phyloP scores from a whole-genome alignment of 2,113 vertebrate species.

The Etheostoma spectabile region DNA sequence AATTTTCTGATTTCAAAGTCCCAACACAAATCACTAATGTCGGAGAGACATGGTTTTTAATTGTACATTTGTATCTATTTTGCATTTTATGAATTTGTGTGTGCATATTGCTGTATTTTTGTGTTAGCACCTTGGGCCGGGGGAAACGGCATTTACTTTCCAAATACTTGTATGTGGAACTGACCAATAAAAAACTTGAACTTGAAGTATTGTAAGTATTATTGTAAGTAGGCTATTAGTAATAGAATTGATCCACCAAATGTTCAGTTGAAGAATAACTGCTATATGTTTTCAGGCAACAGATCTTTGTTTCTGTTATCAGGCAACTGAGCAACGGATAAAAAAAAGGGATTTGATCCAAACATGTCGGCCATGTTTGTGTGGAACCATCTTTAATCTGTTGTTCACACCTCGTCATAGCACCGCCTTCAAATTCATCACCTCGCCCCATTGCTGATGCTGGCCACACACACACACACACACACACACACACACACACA shows the following conservation, averaged over 20 bases:
- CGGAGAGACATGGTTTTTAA: neutral
- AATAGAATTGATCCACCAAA: neutral
- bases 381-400: neutral
- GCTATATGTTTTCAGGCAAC: neutral
- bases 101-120: too few relatives aligned
- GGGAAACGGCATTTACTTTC: too few relatives aligned
- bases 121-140: too few relatives aligned
- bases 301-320: neutral
- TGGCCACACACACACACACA: slow-evolving; percentile 33
- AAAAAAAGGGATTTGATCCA: neutral
- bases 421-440: slow-evolving; percentile 27
- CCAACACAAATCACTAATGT: neutral
- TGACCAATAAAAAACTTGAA: too few relatives aligned
- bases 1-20: slow-evolving; percentile 8
- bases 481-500: slow-evolving; percentile 37
- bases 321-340: neutral
- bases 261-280: neutral
- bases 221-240: too few relatives aligned
- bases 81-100: too few relatives aligned
- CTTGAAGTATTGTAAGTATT: too few relatives aligned
- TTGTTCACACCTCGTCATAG: slow-evolving; percentile 33
- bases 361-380: neutral
- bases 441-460: slow-evolving; percentile 12
- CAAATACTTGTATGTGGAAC: too few relatives aligned
- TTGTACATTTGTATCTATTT: neutral